These are phyloP conservation scores for Caradrina clavipalpis DNA, from an alignment of 2,888 invertebrate species.

Conservation along the genomic window DNA sequence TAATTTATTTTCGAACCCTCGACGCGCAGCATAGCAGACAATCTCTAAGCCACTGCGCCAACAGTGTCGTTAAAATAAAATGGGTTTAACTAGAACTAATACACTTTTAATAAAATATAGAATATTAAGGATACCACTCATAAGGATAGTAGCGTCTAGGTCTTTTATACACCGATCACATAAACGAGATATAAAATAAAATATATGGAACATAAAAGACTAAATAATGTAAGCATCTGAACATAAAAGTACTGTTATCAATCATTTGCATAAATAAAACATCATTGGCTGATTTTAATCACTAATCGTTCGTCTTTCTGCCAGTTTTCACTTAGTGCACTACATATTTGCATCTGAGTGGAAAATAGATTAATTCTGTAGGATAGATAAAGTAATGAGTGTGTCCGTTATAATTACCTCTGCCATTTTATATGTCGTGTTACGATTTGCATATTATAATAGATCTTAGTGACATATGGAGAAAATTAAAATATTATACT, in stretches of 20 bases:
- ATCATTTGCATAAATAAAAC: slow-evolving; percentile 41
- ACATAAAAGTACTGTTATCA: slow-evolving; percentile 1
- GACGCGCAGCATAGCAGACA: no score
- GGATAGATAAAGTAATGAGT: slow-evolving; percentile 12
- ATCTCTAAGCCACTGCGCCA: no score
- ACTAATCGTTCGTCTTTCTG: slow-evolving; percentile 16
- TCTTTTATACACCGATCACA: no score
- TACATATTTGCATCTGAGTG: not conserved
- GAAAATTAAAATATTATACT: no score
- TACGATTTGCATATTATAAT: slow-evolving; percentile 22
- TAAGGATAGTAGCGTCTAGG: no score
- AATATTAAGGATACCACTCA: not conserved
- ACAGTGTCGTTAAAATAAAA: no score
- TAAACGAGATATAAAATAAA: no score
- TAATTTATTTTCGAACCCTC: no score
- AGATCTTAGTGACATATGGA: not conserved
- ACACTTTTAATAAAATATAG: no score
- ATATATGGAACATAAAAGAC: not conserved
- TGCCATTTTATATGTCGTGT: slow-evolving; percentile 26
- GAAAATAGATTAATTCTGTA: slow-evolving; percentile 23
- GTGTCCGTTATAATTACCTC: slow-evolving; percentile 40
- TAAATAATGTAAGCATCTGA: not conserved
- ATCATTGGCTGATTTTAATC: not conserved
- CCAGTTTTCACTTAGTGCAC: slow-evolving; percentile 1
- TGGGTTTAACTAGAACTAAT: no score